phyloP scores from a whole-genome alignment of 2,797 vertebrate genomes.

The Poecile montanus region DNA sequence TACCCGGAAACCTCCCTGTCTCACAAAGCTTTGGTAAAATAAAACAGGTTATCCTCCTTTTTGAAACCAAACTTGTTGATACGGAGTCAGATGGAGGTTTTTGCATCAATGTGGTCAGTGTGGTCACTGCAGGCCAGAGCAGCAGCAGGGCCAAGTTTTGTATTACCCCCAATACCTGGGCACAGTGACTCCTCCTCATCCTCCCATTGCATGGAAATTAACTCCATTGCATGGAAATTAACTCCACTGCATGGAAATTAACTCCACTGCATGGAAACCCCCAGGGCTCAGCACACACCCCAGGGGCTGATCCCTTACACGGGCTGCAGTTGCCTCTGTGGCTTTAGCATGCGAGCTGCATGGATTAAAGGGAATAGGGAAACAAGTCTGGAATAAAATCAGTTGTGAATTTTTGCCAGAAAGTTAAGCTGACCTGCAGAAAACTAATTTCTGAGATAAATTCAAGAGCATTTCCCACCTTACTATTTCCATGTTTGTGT shows the following conservation, averaged over 20 bases:
- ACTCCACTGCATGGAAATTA: too few species aligned
- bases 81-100: background rate
- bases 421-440: conserved; percentile 29
- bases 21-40: conserved; percentile 10
- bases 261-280: fast-evolving
- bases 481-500: background rate
- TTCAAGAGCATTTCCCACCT: background rate
- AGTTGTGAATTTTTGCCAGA: background rate
- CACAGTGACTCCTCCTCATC: background rate
- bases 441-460: background rate
- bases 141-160: background rate
- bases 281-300: background rate
- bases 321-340: background rate
- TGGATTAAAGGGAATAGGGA: background rate
- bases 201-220: fast-evolving
- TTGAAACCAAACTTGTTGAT: conserved; percentile 24
- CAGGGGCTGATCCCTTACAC: background rate
- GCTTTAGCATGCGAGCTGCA: background rate
- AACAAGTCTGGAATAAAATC: background rate
- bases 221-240: too few species aligned
- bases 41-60: background rate
- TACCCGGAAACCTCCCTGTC: conserved; percentile 16
- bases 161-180: background rate
- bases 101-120: background rate
- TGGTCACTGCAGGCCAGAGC: background rate